Conservation (phyloP, 2,797 vertebrate species). For the Champsocephalus esox region DNA sequence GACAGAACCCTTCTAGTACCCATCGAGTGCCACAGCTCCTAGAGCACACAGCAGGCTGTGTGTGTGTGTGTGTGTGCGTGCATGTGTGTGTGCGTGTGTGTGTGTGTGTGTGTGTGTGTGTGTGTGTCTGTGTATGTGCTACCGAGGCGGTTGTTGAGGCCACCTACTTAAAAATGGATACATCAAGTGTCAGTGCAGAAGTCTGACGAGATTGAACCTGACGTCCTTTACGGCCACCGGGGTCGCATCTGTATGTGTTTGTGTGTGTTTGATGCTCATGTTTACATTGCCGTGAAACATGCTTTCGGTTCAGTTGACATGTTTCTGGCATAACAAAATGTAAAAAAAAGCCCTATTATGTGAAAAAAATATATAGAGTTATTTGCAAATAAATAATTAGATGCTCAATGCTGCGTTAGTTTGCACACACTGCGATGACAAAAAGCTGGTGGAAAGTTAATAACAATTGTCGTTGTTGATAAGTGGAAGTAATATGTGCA, state of each 20-base stretch:
- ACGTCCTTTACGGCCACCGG: slow-evolving; percentile 71
- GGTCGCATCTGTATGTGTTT: slow-evolving; percentile 54
- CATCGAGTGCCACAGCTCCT: slow-evolving; percentile 75
- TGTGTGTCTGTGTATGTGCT: slow-evolving; percentile 13
- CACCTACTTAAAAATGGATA: slow-evolving; percentile 86
- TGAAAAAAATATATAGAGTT: neutral
- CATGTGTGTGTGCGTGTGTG: slow-evolving; percentile 50
- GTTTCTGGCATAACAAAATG: slow-evolving; percentile 56
- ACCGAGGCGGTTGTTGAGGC: slow-evolving; percentile 63
- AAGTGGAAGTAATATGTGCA: neutral
- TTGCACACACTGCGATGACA: no score
- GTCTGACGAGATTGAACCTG: slow-evolving; percentile 82
- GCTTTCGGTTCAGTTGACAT: slow-evolving; percentile 46
- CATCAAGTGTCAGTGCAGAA: slow-evolving; percentile 82
- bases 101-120: slow-evolving; percentile 3
- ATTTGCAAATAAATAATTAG: neutral
- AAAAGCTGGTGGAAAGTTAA: no score
- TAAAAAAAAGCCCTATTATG: neutral
- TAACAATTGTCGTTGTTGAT: no score
- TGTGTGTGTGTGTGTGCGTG: slow-evolving; percentile 49
- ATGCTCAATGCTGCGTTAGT: no score
- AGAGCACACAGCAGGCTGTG: slow-evolving; percentile 65
- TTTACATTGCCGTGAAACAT: slow-evolving; percentile 59
- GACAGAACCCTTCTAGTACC: slow-evolving; percentile 80
- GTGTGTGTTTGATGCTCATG: slow-evolving; percentile 60